Evolutionary conservation across 2,113 vertebrate genomes (phyloP).

Genomic region (Lonchura striata): DNA sequence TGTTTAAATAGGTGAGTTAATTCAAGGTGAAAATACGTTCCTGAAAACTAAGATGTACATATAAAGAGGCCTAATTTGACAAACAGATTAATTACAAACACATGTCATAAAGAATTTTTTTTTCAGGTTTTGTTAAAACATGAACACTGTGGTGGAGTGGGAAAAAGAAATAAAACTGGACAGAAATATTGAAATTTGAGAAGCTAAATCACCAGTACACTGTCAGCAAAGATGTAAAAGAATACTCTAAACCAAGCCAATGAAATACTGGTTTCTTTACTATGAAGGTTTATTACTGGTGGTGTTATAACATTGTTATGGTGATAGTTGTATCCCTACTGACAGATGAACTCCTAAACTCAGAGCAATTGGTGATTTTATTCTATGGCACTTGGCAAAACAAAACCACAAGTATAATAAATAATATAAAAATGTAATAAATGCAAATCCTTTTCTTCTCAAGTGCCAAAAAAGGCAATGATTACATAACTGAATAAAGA

Average conservation of each 20-base stretch:
- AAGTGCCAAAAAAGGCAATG: not conserved
- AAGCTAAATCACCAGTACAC: not conserved
- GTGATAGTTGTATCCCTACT: not conserved
- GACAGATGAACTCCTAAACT: not conserved
- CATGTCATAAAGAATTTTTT: not conserved
- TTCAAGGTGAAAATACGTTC: not conserved
- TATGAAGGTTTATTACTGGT: accelerated
- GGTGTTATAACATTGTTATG: not conserved
- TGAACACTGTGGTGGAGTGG: not conserved
- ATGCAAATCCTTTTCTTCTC: not conserved
- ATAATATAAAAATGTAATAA: not conserved
- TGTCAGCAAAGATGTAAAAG: not conserved
- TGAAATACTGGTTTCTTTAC: not conserved
- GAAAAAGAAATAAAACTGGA: not conserved
- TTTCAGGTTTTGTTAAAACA: not conserved
- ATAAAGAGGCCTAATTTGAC: not conserved
- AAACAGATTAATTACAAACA: not conserved
- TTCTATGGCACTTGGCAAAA: not conserved
- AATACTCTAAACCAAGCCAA: not conserved
- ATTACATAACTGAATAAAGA: not conserved
- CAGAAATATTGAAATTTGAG: not conserved
- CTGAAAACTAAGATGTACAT: not conserved
- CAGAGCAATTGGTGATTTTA: not conserved
- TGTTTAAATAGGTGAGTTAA: not conserved
- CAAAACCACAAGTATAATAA: not conserved